Evolutionary conservation across 23 tunicate species (phyloP), one percentile per base, ranked within the genome.

Genomic region (Styela plicata): DNA sequence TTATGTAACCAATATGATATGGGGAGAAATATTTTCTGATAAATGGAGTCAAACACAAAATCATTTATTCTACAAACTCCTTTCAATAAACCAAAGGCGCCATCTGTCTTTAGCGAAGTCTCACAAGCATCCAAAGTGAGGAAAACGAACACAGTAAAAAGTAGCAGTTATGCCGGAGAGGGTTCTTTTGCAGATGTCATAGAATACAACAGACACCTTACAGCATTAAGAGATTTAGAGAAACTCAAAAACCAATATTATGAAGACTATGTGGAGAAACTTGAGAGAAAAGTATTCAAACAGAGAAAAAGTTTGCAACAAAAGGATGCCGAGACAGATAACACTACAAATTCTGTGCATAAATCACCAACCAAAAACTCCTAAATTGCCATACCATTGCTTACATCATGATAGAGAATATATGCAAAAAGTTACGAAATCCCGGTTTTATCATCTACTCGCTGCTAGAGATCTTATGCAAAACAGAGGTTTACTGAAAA

Each of bases 141-240:
- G 57, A 44, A 44, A 5, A 44, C 57, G 13, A 7, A 44, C 13
- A 13, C 77, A 71, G 17, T 71, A 5, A 71, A 71, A 71, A 71
- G 77, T 36, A 28, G 20, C 3, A 30, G 34, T 17, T 71, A 71
- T 34, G 34, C 77, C 5, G 71, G 71, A 66, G 77, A 71, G 5
- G 77, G 77, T 29, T 18, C 77, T 30, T 71, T 71, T 71, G 77
- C 34, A 22, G 81, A 76, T 76, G 81, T 76, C 10, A 37, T 76
- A 19, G 66, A 76, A 76, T 76, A 76, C 66, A 76, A 44, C n/a
- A 52, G 44, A 53, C 81, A 76, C 44, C 31, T 76, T 0, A 44
- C 29, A 5, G 81, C 81, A 33, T 2, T 76, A 57, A 76, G 37
- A 53, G 81, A 76, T 24, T 57, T 76, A 22, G 81, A 36, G 53